Evolutionary conservation across 1,140 invertebrate species (phyloP), one percentile per base, ranked within the genome.

Genomic region (Laupala kohalensis): DNA sequence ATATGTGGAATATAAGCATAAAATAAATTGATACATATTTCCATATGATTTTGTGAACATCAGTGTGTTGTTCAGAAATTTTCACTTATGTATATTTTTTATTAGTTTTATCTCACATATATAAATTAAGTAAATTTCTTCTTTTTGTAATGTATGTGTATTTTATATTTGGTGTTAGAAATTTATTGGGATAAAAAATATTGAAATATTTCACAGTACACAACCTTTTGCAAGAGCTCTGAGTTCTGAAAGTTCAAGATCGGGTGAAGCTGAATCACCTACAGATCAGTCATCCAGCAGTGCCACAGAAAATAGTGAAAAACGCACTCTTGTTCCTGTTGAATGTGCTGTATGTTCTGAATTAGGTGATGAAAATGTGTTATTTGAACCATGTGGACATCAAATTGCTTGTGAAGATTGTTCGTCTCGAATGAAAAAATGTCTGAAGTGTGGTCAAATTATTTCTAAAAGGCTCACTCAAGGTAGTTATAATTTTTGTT

Each of bases 391-490:
- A 0, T 94, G 92, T 78, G 84, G 85, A 68, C 92, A 94, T 79
- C 83, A 84, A 76, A 85, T 91, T 23, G 86, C 87, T 2, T 94
- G 92, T 78, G 85, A 87, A 75, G 91, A 92, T 71, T 94, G 92
- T 79, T 87, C 88, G 68, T 80, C 86, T 19, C 83, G 90, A 30
- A 91, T 93, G 86, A 93, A 92, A 78, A 92, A 92, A 79, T 94
- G 92, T 79, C 78, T 93, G 25, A 81, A 84, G 30, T 94, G 92
- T 78, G 86, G 88, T 30, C 78, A 81, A 27, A 74, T 81, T 5
- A 89, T 92, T 30, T 81, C 84, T 69, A 81, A 81, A 69, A 83
- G 88, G 67, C 72, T 84, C 67, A 78, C 78, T 25, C 69, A 74
- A 69, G 77, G 77, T 78, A 69, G n/a, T n/a, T n/a, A n/a, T n/a